Evolutionary conservation across 2,797 vertebrate species (phyloP).

Genomic region (Podargus strigoides): DNA sequence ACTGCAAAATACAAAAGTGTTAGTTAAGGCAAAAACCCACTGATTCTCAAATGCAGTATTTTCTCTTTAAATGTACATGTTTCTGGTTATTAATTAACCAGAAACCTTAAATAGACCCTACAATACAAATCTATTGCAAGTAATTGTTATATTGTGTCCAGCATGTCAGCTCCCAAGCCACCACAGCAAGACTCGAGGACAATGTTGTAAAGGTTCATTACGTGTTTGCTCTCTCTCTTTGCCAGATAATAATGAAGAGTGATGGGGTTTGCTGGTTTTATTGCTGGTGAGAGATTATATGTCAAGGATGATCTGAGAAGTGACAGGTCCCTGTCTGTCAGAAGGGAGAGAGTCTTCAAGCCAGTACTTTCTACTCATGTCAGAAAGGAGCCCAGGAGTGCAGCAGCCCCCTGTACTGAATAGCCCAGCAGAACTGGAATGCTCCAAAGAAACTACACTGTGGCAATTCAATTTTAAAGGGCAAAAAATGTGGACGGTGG

Average conservation of each 20-base stretch:
- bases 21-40: neutral
- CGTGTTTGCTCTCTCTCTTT: neutral
- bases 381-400: neutral
- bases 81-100: neutral
- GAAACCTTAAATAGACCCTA: neutral
- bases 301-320: neutral
- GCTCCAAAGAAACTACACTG: neutral
- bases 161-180: neutral
- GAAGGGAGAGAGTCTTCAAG: neutral
- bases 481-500: fast-evolving
- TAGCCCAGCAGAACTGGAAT: neutral
- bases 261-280: neutral
- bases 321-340: neutral
- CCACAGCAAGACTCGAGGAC: neutral
- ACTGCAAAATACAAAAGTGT: neutral
- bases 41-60: neutral
- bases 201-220: neutral
- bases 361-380: neutral
- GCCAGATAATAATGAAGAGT: neutral
- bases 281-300: neutral
- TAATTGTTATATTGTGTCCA: neutral
- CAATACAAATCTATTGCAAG: neutral
- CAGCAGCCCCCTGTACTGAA: neutral
- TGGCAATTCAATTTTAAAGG: neutral
- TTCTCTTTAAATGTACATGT: neutral